phyloP scores from a whole-genome alignment of 2,113 vertebrate genomes.

The Hippocampus zosterae region DNA sequence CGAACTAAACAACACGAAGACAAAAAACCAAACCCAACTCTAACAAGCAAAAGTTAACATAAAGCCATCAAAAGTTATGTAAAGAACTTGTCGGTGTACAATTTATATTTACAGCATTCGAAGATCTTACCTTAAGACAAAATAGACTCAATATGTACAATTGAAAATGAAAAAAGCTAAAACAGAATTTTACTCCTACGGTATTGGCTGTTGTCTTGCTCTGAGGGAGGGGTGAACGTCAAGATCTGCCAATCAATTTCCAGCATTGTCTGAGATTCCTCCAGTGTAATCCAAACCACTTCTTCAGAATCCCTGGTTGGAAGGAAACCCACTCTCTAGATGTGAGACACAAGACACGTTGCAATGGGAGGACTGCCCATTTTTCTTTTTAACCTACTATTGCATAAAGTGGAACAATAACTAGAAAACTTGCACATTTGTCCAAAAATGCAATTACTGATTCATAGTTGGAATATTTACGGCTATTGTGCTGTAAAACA shows the following conservation, averaged over 20 bases:
- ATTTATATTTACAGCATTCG: not conserved
- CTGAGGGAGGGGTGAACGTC: slow-evolving; percentile 78
- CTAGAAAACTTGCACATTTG: too few relatives aligned
- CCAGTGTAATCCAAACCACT: slow-evolving; percentile 82
- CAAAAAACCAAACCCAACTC: not conserved
- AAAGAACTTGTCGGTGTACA: not conserved
- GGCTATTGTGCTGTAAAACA: too few relatives aligned
- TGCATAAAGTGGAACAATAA: not conserved
- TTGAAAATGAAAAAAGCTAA: not conserved
- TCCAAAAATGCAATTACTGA: too few relatives aligned
- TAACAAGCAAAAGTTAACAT: not conserved
- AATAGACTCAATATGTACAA: not conserved
- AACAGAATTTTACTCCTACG: slow-evolving; percentile 67
- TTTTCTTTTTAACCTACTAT: not conserved
- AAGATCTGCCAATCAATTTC: slow-evolving; percentile 82
- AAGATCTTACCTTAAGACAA: not conserved
- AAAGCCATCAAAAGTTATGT: too few relatives aligned
- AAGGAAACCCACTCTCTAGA: slow-evolving; percentile 86
- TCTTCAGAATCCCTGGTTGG: slow-evolving; percentile 74
- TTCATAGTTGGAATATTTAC: too few relatives aligned
- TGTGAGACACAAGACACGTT: slow-evolving; percentile 7
- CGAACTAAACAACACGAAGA: not conserved
- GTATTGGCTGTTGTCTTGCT: slow-evolving; percentile 83
- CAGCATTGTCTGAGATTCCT: slow-evolving; percentile 70
- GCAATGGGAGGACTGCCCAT: not conserved